Percentiles rank a stretch among this genome's conserved stretches.
Conservation (phyloP, 2,888 invertebrate species). For the Alcis repandata region DNA sequence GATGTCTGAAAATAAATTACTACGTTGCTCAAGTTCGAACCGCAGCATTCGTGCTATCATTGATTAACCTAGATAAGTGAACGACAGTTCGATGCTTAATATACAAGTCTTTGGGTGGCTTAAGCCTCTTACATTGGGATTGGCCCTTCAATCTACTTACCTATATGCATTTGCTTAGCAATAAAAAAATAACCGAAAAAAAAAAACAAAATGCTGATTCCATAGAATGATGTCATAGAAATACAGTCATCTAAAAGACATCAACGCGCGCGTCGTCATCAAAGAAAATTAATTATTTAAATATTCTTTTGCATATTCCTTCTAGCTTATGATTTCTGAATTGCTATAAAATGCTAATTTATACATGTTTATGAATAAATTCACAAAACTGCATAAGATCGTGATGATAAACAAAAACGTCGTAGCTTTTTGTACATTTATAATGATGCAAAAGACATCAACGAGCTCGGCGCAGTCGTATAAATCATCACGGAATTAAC, state of each 20-base stretch:
- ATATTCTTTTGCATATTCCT: background rate
- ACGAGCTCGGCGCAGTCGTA: constrained; percentile 27
- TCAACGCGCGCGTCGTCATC: constrained; percentile 44
- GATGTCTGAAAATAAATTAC: no score
- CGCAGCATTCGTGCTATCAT: no score
- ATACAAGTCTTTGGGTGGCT: no score
- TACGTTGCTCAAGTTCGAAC: no score
- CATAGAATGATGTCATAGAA: constrained; percentile 19
- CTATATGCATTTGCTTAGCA: background rate
- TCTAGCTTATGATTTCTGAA: background rate
- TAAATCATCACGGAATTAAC: constrained; percentile 31
- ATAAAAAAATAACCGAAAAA: background rate
- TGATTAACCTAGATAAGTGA: no score
- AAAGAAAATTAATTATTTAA: constrained; percentile 11
- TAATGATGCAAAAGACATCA: constrained; percentile 53
- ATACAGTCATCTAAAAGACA: constrained; percentile 56
- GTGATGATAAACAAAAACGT: constrained; percentile 8
- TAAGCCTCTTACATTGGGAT: no score
- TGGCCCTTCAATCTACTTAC: no score
- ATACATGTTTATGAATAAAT: constrained; percentile 7
- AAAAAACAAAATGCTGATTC: background rate
- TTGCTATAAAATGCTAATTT: constrained; percentile 14
- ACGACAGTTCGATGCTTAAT: no score
- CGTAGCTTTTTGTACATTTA: constrained; percentile 5
- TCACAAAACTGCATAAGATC: constrained; percentile 16